Evolutionary conservation across 1,140 invertebrate species (phyloP), one percentile per base, ranked within the genome.

Genomic region (Vanessa tameamea): DNA sequence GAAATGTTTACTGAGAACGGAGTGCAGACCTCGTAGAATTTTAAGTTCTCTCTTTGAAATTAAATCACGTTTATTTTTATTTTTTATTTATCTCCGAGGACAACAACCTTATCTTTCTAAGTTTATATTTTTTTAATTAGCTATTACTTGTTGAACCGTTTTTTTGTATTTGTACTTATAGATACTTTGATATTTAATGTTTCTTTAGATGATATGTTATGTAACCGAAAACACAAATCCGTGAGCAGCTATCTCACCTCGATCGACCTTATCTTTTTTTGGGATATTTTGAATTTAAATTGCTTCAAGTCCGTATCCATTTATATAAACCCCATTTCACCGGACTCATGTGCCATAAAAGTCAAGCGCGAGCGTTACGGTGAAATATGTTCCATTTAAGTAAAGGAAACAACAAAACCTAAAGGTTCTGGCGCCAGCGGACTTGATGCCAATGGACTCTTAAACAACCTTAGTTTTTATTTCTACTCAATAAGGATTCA

Each of bases 391-490:
- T 82, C 77, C 71, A 47, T 66, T 79, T 69, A 65, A 59, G 68
- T 48, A 66, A 77, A 11, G 47, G 37, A 59, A 76, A 64, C 26
- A 80, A 76, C 73, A 72, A 76, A 76, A 76, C 57, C 59, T 63
- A 55, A 74, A 51, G 63, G 65, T 63, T 43, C 47, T 64, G 82
- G 85, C 83, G 83, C 85, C 83, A 80, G 76, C 82, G 78, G 77
- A 81, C 79, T 81, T 78, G 73, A 80, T 78, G 73, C 63, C 71
- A 72, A 77, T 72, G 66, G 79, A 74, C 81, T 72, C 76, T 77
- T 78, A 81, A 83, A 82, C 78, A 78, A 78, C 67, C 73, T 72
- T 23, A 75, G 75, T 83, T 87, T 86, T 87, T 87, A 83, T 81
- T 78, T 61, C 75, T 72, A 61, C 69, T 76, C 80, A 81, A 81